Base-by-base conservation (phyloP, 1,140 invertebrate species). In the Melanaphis sacchari region DNA sequence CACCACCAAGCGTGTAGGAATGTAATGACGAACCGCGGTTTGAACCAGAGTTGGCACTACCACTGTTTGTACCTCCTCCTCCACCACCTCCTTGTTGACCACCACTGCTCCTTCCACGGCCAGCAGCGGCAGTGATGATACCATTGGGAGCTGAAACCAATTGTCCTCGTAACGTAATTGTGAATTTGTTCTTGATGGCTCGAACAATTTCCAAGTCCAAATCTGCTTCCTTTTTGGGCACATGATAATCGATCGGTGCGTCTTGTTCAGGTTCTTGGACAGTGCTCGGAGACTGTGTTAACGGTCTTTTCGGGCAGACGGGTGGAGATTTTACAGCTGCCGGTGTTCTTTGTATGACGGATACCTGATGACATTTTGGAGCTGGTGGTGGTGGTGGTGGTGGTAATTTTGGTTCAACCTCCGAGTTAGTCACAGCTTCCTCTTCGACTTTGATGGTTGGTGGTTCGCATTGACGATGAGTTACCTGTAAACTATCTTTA, bases 161-260 rank as follows among this genome's bases (percentile, higher is more conserved):
- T 97, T 2, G 97, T 97, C 11, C 97, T 97, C 94, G 96, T 95
- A 40, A 95, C 40, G 26, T 94, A 94, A 54, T 95, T 43, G 84
- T 59, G 1, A 94, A 93, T 46, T 94, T 94, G 40, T 94, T 94
- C 18, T 94, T 94, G 38, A 94, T 85, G 3, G 95, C 95, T 87
- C 96, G 95, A 52, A 95, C 95, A 93, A 95, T 95, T 52, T 95
- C 95, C 24, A 95, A 94, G 95, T 96, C 94, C 95, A 91, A 95
- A 94, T 36, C 95, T 95, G 94, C 97, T 96, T 40, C 97, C 96
- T 94, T 96, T 95, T 97, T 98, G 36, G 97, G 97, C 93, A 98
- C 97, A 94, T 97, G 97, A 95, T 98, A 98, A 94, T 98, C 97
- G 91, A 98, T 98, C 0, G 98, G 98, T 94, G 98, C 97, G 87